Evolutionary conservation across 1,140 invertebrate species (phyloP), one percentile per base, ranked within the genome.

Genomic region (Drosophila varians): DNA sequence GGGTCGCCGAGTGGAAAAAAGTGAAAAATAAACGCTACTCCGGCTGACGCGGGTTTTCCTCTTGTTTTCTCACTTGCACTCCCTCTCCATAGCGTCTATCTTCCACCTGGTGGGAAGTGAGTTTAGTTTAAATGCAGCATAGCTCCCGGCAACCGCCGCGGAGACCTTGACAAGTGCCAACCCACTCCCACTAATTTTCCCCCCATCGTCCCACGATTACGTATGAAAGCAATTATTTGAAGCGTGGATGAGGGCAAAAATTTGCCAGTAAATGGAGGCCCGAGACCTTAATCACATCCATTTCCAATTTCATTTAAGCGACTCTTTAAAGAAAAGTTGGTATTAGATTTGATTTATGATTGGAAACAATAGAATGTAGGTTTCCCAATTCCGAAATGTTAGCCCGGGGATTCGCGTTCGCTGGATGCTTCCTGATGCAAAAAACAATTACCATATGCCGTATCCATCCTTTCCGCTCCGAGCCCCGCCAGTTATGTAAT

Each of bases 361-460:
- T 3, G 28, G 9, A 31, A 31, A 3, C 58, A 53, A 40, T 19
- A 36, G 51, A 31, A 23, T 19, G 3, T 38, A 16, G 36, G n/a
- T 38, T 18, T 19, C 38, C 38, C 1, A 2, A 21, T 21, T 21
- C 21, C 21, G 38, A 9, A 42, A 9, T 9, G 38, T 6, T 7
- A 8, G 8, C 8, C 38, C 8, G 3, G 38, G 16, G 19, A 19
- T 18, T 42, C 16, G 16, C 16, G 18, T n/a, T 40, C 16, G 9
- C 49, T 18, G 38, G 55, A 53, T 21, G 31, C 11, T 38, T 73
- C 70, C 72, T 78, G 77, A 52, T 53, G 62, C 42, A 36, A 58
- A 71, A 84, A 84, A 86, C 80, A 86, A 84, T 84, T 84, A 80
- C 68, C 68, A 70, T 64, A 79, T 65, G 75, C 58, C 70, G 21